A percentile compares a stretch with the other conserved stretches of the same genome.
These are phyloP conservation scores for Arctocebus calabarensis DNA, from an alignment of 2,797 vertebrate genomes.

Conservation along the genomic window DNA sequence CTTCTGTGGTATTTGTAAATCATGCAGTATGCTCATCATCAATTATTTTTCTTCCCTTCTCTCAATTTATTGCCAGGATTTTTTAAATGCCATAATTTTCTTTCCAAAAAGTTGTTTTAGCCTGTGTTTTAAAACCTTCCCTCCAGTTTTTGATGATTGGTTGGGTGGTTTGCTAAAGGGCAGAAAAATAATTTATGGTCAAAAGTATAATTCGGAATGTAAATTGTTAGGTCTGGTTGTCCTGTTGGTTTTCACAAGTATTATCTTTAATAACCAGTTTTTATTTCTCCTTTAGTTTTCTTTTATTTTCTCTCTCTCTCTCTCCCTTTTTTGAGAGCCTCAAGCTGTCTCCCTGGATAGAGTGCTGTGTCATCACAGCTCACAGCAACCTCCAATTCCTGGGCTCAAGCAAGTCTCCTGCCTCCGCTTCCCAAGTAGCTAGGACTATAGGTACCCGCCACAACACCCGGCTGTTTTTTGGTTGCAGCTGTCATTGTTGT, in stretches of 20 bases:
- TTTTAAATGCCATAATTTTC: background rate
- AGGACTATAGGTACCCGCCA: too few relatives aligned
- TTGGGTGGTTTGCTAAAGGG: background rate
- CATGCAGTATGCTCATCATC: background rate
- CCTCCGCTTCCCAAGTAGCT: too few relatives aligned
- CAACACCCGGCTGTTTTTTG: too few relatives aligned
- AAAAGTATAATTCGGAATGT: conserved; percentile 23
- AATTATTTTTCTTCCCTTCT: conserved; percentile 18
- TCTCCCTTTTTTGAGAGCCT: too few relatives aligned
- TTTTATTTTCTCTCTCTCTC: too few relatives aligned
- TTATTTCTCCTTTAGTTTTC: background rate
- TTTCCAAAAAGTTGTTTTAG: background rate
- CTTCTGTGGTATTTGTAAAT: conserved; percentile 20
- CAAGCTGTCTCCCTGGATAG: too few relatives aligned
- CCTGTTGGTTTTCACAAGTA: background rate
- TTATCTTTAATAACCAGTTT: background rate
- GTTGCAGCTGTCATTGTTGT: too few relatives aligned
- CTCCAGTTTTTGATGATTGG: conserved; percentile 27
- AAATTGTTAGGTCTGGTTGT: background rate
- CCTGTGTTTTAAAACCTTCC: conserved; percentile 22
- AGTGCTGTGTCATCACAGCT: too few relatives aligned
- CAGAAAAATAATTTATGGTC: background rate
- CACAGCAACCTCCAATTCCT: too few relatives aligned
- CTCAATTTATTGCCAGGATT: conserved; percentile 3
- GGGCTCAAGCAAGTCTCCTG: too few relatives aligned